Evolutionary conservation across 2,888 invertebrate genomes (phyloP), one percentile per base, ranked within the genome.

Genomic region (Rosalia funebris): DNA sequence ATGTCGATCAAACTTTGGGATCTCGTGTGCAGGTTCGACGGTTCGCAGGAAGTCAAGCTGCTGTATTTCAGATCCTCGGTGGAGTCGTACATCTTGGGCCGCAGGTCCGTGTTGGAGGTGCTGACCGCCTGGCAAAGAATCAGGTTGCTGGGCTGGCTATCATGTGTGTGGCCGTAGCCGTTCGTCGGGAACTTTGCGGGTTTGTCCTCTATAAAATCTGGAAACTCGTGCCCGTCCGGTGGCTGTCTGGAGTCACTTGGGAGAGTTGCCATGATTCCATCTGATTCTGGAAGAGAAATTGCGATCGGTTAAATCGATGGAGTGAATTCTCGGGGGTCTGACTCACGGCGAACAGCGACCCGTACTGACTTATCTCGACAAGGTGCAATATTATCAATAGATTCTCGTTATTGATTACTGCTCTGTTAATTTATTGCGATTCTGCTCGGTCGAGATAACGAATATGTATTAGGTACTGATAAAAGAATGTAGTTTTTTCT

Each of bases 211-310:
- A 88, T 84, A 71, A 86, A 88, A 71, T 88, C 89, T 44, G 92
- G 91, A 79, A 91, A 91, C 80, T 92, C 92, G 80, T 91, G 91
- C 72, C 92, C 92, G 81, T 92, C 92, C 39, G 92, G 92, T 68
- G 92, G 92, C 78, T 91, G 89, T 72, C 92, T 85, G 47, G 90
- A 89, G 76, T 88, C 88, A 70, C 86, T 85, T 52, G 87, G 76
- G 68, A 82, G 84, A 73, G 81, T 81, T 71, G 84, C 84, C 84
- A 84, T 84, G 67, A 77, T 82, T 77, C 69, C 80, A 80, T 81
- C 78, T 69, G 75, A 65, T 73, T 74, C 80, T 81, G 75, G 15
- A 74, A 71, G 11, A 39, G 48, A 54, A 46, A 25, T n/a, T 41
- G 11, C 11, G 41, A 41, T 56, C 25, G n/a, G n/a, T n/a, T n/a